Evolutionary conservation across 2,113 vertebrate species (phyloP), one percentile per base, ranked within the genome.

Genomic region (Alexandromys fortis): DNA sequence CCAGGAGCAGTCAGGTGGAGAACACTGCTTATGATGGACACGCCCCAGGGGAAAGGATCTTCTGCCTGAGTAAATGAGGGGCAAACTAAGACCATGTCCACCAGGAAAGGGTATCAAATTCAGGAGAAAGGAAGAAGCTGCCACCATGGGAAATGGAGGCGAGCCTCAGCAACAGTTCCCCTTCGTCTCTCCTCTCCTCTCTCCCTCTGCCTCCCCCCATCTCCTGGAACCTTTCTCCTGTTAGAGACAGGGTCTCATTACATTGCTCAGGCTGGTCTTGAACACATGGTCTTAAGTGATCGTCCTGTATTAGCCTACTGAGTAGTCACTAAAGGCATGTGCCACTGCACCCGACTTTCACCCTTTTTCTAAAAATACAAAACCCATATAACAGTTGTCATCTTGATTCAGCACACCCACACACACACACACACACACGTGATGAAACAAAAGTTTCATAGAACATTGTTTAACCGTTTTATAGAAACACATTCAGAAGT

Each of bases 51-150:
- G 94, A 94, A 90, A 72, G 22, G 83, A 42, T 94, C 93, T 92
- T 96, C 89, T 81, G 65, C 58, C 90, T 81, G 58, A 94, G 55
- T 88, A 92, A 86, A 47, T 68, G 8, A 87, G 86, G 55, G 61
- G 77, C 89, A 96, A 78, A 88, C 87, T 83, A 70, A 90, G 90
- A 85, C 93, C 28, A 42, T 65, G 89, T 83, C 73, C 42, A 67
- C 12, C 30, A 63, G 88, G 52, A 65, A 94, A 95, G 58, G 28
- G 24, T 30, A 67, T 93, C 33, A 82, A 86, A 86, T 86, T 88
- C 9, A 63, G 10, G 10, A 72, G 58, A 75, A 92, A 92, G 26
- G 65, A 88, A 75, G 68, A 61, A 82, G 8, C 58, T 28, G n/a
- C 7, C 26, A 19, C 4, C 63, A 49, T 72, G 12, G 68, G 81